These are phyloP conservation scores for Pangasius sanitwongsei DNA, from an alignment of 2,797 vertebrate species.

Conservation along the genomic window DNA sequence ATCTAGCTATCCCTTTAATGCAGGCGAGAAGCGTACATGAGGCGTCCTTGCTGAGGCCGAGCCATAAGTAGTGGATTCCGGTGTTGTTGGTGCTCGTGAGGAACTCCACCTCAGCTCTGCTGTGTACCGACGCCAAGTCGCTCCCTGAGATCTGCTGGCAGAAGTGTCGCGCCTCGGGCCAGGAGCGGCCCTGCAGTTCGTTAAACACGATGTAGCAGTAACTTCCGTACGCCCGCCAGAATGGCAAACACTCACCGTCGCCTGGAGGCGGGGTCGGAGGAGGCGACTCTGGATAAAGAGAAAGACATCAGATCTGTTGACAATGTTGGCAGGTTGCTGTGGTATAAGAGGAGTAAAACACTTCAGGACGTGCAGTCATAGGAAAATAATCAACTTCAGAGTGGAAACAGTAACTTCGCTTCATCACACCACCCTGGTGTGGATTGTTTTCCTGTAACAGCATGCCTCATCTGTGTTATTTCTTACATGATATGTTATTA, in stretches of 20 bases:
- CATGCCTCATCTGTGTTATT: neutral
- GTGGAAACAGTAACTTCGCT: neutral
- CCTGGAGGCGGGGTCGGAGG: conserved; percentile 72
- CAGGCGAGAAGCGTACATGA: conserved; percentile 67
- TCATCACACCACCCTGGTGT: neutral
- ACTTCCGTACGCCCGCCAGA: conserved; percentile 64
- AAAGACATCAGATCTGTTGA: neutral
- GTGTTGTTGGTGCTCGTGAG: conserved; percentile 70
- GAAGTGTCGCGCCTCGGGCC: conserved; percentile 69
- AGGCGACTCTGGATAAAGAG: conserved; percentile 64
- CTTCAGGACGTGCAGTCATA: neutral
- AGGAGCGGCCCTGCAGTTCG: conserved; percentile 67
- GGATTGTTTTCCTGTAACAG: neutral
- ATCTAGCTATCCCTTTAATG: neutral
- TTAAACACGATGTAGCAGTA: conserved; percentile 72
- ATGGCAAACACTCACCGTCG: conserved; percentile 64
- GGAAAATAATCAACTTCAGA: neutral
- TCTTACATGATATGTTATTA: neutral
- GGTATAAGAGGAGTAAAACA: neutral
- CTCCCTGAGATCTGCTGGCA: conserved; percentile 60
- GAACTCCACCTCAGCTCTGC: conserved; percentile 76
- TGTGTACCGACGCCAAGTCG: conserved; percentile 77
- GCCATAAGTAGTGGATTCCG: conserved; percentile 75
- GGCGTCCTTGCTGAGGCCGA: conserved; percentile 74
- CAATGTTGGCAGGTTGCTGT: neutral